phyloP scores from a whole-genome alignment of 92 coral and sea anemone genomes.

The Phenganax stokvisi region DNA sequence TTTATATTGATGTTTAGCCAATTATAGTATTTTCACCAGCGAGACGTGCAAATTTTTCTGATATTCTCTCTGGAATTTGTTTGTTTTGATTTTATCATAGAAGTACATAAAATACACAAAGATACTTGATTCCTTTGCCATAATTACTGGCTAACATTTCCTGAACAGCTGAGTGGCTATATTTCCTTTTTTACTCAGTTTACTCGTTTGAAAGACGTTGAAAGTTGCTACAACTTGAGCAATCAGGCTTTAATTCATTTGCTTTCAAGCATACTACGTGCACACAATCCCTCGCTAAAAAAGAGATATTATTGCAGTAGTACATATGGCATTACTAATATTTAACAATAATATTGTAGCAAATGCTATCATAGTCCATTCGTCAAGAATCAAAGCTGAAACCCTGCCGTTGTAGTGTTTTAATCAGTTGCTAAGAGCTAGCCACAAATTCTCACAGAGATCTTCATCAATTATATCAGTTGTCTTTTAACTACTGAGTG shows the following conservation, averaged over 20 bases:
- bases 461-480: no score
- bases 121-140: background rate
- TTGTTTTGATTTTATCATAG: background rate
- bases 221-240: background rate
- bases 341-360: no score
- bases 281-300: no score
- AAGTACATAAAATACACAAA: background rate
- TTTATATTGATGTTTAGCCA: background rate
- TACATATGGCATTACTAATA: no score
- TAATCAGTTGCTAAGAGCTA: no score
- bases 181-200: background rate
- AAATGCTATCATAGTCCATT: no score
- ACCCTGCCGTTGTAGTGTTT: no score
- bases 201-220: background rate
- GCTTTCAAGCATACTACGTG: no score
- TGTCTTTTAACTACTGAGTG: no score
- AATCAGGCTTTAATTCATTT: background rate
- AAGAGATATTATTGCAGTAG: no score
- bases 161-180: background rate
- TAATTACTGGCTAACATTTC: background rate
- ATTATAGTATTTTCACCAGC: background rate
- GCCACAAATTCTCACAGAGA: no score
- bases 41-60: background rate
- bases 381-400: no score
- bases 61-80: background rate